phyloP scores from a whole-genome alignment of 2,888 invertebrate genomes.

The Chalcosyrphus nemorum region DNA sequence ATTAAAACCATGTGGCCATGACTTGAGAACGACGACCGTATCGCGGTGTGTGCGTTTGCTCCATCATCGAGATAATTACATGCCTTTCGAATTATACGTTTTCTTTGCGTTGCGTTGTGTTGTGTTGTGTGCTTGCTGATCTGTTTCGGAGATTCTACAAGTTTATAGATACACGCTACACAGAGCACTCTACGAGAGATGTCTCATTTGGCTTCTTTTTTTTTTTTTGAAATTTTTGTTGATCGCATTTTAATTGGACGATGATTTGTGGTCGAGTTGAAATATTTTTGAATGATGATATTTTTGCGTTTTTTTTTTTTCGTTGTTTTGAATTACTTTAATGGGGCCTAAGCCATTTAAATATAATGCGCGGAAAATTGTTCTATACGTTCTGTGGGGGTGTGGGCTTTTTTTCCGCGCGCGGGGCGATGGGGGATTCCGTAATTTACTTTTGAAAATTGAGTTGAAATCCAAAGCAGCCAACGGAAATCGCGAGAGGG shows the following conservation, averaged over 20 bases:
- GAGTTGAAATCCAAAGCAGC: slow-evolving; percentile 21
- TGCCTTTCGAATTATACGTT: slow-evolving; percentile 63
- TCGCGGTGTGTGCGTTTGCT: slow-evolving; percentile 39
- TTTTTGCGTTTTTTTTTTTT: slow-evolving; percentile 41
- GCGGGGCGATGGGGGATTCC: background rate
- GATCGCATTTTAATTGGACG: slow-evolving; percentile 73
- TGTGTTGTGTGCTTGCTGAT: slow-evolving; percentile 15
- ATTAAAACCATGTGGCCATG: slow-evolving; percentile 64
- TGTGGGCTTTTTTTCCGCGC: background rate
- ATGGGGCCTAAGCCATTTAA: slow-evolving; percentile 49
- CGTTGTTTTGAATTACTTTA: slow-evolving; percentile 13
- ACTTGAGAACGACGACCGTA: slow-evolving; percentile 15
- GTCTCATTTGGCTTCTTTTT: slow-evolving; percentile 44
- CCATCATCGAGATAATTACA: slow-evolving; percentile 72
- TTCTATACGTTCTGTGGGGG: slow-evolving; percentile 51
- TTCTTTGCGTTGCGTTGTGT: slow-evolving; percentile 8
- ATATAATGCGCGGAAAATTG: slow-evolving; percentile 62
- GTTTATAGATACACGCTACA: slow-evolving; percentile 37
- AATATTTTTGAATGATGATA: slow-evolving; percentile 55
- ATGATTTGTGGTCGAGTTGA: slow-evolving; percentile 64
- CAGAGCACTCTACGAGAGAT: slow-evolving; percentile 33
- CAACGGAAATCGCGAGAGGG: slow-evolving; percentile 45
- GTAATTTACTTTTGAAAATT: slow-evolving; percentile 53
- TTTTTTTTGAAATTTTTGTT: slow-evolving; percentile 65
- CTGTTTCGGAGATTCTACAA: slow-evolving; percentile 42